Percentiles rank a stretch among this genome's conserved stretches.
These are phyloP conservation scores for Acronicta leporina DNA, from an alignment of 2,888 invertebrate genomes.

Conservation along the genomic window DNA sequence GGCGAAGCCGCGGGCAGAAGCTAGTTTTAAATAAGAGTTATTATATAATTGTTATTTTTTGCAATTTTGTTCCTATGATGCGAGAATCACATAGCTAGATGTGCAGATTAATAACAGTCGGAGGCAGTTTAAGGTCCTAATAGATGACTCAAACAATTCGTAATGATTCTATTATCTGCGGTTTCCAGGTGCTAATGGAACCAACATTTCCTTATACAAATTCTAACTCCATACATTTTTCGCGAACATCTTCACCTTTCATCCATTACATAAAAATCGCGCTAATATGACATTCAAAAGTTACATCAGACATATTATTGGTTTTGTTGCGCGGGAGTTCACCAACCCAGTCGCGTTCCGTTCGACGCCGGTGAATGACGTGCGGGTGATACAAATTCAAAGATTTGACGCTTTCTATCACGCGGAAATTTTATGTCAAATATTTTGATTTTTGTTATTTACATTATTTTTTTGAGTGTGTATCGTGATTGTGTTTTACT, in stretches of 20 bases:
- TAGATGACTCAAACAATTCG: no score
- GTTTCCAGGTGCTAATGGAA: not conserved
- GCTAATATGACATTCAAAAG: conserved; percentile 58
- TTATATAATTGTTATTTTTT: no score
- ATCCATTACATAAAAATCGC: conserved; percentile 59
- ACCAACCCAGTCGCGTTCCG: conserved; percentile 60
- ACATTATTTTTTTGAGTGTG: conserved; percentile 49
- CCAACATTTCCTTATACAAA: conserved; percentile 8
- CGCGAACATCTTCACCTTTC: conserved; percentile 54
- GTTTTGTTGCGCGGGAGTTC: conserved; percentile 50
- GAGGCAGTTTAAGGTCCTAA: no score
- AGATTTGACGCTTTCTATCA: conserved; percentile 76
- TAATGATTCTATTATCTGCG: not conserved
- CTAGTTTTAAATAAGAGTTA: no score
- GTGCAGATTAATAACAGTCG: no score
- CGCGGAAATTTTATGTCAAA: conserved; percentile 76
- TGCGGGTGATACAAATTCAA: conserved; percentile 46
- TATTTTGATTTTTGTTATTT: conserved; percentile 41
- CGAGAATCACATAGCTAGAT: no score
- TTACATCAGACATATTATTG: conserved; percentile 57
- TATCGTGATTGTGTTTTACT: conserved; percentile 59
- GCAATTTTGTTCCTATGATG: no score
- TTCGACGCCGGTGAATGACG: conserved; percentile 54
- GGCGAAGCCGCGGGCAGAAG: no score
- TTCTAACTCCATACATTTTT: conserved; percentile 18